Evolutionary conservation across 1,140 invertebrate species (phyloP).

Genomic region (Parasteatoda tepidariorum): DNA sequence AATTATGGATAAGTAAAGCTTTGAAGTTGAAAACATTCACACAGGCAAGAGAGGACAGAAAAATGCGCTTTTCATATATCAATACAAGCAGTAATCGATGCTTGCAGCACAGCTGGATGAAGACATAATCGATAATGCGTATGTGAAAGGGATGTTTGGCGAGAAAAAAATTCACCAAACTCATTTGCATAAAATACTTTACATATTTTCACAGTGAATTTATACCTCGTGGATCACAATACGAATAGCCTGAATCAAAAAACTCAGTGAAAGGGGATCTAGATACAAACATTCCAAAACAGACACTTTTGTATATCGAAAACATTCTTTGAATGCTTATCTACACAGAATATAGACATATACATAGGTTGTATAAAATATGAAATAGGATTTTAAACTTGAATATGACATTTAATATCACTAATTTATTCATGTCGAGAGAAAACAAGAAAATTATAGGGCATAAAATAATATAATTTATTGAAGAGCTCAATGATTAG

Average conservation of each 20-base stretch:
- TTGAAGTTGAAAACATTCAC: slow-evolving; percentile 37
- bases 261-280: not conserved
- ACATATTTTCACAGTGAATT: slow-evolving; percentile 39
- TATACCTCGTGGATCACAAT: not conserved
- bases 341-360: too few species aligned
- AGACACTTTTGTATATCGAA: too few species aligned
- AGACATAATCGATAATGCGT: slow-evolving; percentile 31
- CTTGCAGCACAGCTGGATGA: not conserved
- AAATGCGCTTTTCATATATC: slow-evolving; percentile 29
- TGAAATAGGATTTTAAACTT: too few species aligned
- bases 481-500: too few species aligned
- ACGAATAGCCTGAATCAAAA: not conserved
- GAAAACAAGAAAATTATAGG: too few species aligned
- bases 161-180: slow-evolving; percentile 2
- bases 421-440: too few species aligned
- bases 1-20: slow-evolving; percentile 45
- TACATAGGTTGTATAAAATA: too few species aligned
- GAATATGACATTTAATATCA: too few species aligned
- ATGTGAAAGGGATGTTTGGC: not conserved
- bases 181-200: slow-evolving; percentile 37
- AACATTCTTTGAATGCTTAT: too few species aligned
- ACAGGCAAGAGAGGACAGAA: not conserved
- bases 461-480: too few species aligned
- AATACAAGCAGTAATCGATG: slow-evolving; percentile 39
- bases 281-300: too few species aligned